Percentiles rank a stretch among this genome's conserved stretches.
Conservation (phyloP, 2,113 vertebrate species). For the Phalacrocorax carbo region DNA sequence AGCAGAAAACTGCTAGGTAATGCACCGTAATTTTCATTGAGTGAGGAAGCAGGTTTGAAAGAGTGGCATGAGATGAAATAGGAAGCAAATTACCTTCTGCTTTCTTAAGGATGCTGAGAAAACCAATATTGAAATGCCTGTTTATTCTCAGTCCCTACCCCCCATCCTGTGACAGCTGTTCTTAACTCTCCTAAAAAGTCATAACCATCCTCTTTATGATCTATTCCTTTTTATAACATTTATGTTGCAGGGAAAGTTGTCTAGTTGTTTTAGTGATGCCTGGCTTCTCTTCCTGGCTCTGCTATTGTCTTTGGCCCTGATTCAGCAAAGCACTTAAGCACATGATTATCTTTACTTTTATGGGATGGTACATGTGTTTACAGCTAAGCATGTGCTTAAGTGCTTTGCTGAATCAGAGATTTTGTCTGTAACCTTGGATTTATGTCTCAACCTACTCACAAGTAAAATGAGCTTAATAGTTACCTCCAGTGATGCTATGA, state of each 20-base stretch:
- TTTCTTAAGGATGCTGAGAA: constrained; percentile 69
- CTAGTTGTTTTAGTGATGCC: constrained; percentile 65
- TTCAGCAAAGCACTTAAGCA: constrained; percentile 69
- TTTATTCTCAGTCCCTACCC: constrained; percentile 50
- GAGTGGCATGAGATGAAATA: background rate
- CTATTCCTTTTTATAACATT: constrained; percentile 57
- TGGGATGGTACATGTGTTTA: constrained; percentile 70
- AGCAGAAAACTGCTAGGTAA: constrained; percentile 18
- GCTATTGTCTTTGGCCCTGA: constrained; percentile 69
- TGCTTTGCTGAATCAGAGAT: constrained; percentile 69
- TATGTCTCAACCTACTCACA: constrained; percentile 53
- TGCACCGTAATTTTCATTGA: background rate
- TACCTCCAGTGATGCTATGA: constrained; percentile 23
- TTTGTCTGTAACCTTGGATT: constrained; percentile 66
- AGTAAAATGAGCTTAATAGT: constrained; percentile 49
- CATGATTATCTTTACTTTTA: constrained; percentile 69
- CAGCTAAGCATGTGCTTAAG: constrained; percentile 69
- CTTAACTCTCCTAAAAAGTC: constrained; percentile 63
- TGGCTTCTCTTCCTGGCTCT: constrained; percentile 63
- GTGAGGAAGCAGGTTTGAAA: background rate
- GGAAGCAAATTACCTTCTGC: constrained; percentile 47
- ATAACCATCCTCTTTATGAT: constrained; percentile 64
- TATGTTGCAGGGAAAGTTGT: constrained; percentile 47
- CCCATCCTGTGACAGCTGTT: constrained; percentile 70
- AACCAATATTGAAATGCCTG: constrained; percentile 55